Evolutionary conservation across 2,797 vertebrate species (phyloP).

Genomic region (Hydrocynus forskahlii): DNA sequence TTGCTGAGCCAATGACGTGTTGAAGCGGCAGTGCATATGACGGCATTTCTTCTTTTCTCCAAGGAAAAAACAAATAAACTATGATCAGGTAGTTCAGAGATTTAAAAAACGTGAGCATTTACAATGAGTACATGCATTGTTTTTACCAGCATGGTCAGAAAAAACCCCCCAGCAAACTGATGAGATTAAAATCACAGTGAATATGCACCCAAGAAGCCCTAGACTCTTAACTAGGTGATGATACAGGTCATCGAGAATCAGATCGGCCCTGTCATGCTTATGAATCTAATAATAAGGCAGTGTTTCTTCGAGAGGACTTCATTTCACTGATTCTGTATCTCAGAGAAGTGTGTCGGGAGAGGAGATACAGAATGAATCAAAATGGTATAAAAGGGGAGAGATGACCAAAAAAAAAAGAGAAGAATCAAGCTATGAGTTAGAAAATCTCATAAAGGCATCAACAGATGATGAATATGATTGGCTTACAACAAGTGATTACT

Average conservation of each 20-base stretch:
- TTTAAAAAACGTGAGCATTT: slow-evolving; percentile 38
- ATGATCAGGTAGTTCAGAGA: slow-evolving; percentile 42
- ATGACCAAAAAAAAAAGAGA: neutral
- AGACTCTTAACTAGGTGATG: slow-evolving; percentile 43
- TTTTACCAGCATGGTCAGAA: slow-evolving; percentile 29
- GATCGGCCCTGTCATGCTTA: slow-evolving; percentile 55
- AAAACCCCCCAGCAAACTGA: slow-evolving; percentile 41
- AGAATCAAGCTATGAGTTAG: slow-evolving; percentile 16
- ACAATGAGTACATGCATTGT: slow-evolving; percentile 53
- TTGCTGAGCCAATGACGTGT: slow-evolving; percentile 30
- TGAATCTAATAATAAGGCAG: slow-evolving; percentile 66
- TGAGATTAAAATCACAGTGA: slow-evolving; percentile 68
- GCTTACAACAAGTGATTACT: neutral
- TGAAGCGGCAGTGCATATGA: slow-evolving; percentile 37
- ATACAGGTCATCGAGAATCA: slow-evolving; percentile 43
- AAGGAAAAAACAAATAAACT: slow-evolving; percentile 14
- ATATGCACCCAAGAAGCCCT: slow-evolving; percentile 58
- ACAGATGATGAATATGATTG: slow-evolving; percentile 6
- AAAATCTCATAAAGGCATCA: slow-evolving; percentile 38
- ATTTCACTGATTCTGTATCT: slow-evolving; percentile 42
- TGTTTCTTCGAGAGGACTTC: slow-evolving; percentile 58
- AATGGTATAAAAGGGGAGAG: neutral
- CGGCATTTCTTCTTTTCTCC: slow-evolving; percentile 7
- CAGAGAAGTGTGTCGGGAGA: neutral
- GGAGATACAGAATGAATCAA: slow-evolving; percentile 18